These are phyloP conservation scores for Nomada ferruginata DNA, from an alignment of 2,888 invertebrate species.

Conservation along the genomic window DNA sequence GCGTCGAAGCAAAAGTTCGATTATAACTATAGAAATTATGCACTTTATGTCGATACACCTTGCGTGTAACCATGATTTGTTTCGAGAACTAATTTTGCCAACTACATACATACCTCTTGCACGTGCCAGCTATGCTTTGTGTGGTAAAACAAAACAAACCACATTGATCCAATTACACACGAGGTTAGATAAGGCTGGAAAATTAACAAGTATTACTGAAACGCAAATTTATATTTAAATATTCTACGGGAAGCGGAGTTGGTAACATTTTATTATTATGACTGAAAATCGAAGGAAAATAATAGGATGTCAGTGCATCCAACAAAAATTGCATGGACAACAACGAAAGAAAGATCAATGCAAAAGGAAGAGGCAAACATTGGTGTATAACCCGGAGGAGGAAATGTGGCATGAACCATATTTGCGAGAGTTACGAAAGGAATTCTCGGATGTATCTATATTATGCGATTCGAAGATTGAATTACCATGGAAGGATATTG, in stretches of 20 bases:
- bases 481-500: constrained; percentile 78
- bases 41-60: background rate
- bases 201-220: constrained; percentile 45
- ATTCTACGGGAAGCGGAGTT: background rate
- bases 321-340: constrained; percentile 22
- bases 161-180: background rate
- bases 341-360: constrained; percentile 48
- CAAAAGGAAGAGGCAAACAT: constrained; percentile 70
- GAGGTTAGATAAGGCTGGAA: constrained; percentile 42
- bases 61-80: background rate
- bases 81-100: background rate
- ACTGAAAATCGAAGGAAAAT: constrained; percentile 32
- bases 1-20: background rate
- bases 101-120: too few species aligned
- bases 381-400: constrained; percentile 76
- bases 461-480: constrained; percentile 77
- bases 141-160: constrained; percentile 47
- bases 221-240: background rate
- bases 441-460: constrained; percentile 73
- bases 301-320: constrained; percentile 41
- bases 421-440: constrained; percentile 70
- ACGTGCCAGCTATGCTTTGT: background rate
- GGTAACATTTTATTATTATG: constrained; percentile 22
- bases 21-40: background rate
- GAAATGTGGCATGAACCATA: constrained; percentile 77